Evolutionary conservation across 1,140 invertebrate species (phyloP), one percentile per base, ranked within the genome.

Genomic region (Drosophila navojoa): DNA sequence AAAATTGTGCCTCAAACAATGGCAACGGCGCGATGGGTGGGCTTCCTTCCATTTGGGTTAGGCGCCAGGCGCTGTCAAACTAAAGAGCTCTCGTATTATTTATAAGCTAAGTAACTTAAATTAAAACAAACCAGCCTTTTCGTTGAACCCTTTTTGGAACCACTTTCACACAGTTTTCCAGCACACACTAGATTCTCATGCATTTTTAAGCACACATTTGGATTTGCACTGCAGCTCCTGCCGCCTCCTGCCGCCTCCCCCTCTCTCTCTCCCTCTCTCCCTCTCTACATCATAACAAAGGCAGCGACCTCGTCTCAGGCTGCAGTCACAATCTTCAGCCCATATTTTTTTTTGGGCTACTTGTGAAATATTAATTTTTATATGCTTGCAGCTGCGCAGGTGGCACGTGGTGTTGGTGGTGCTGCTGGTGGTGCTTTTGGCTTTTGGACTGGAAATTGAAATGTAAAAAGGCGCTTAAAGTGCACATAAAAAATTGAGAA

Each of bases 281-380:
- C 5, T 5, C 5, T 5, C 13, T 35, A 47, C 52, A 70, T 78
- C 49, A 80, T 80, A 77, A 76, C 71, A 84, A 84, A 68, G 78
- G 38, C 29, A 47, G 71, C 75, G 77, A 47, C 63, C 38, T n/a
- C 69, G 40, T 10, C 49, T 49, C 47, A 4, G 27, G 32, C 40
- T 45, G 58, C 40, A 35, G 53, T 54, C 50, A 50, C 45, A 69
- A 57, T 55, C 64, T 68, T 73, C 35, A 71, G 60, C 25, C 25
- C 38, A 7, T 19, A 29, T 49, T 29, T 66, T 22, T 22, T 76
- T 71, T 64, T 67, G 22, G 77, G 64, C 71, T 74, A 79, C 74
- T 81, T 79, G 62, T 89, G 70, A 87, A 87, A 89, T 87, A 87
- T 87, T 87, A 89, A 87, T 87, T 82, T 87, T 89, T 82, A 82